Evolutionary conservation across 2,888 invertebrate species (phyloP), one percentile per base, ranked within the genome.

Genomic region (Drosophila buzzatii): DNA sequence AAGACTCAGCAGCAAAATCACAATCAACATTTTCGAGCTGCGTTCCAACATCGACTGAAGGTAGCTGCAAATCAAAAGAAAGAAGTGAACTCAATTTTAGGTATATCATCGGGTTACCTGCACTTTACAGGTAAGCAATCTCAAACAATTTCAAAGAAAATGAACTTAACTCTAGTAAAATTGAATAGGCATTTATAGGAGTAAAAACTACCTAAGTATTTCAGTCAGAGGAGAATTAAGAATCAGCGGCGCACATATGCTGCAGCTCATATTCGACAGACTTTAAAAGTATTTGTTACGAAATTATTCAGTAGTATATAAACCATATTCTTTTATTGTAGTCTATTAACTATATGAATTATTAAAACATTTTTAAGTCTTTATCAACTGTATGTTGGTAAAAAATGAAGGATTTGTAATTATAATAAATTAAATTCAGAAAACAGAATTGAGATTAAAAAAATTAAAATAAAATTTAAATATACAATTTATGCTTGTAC

Each of bases 21-120:
- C 37, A 23, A 72, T 45, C 80, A 72, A 82, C 86, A 84, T 83
- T 42, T 64, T 82, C 57, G 52, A 23, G 33, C 47, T 52, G 35
- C 51, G 56, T 20, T 18, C 63, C 49, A 47, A 49, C 57, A 49
- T 16, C 31, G 57, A 83, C 85, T 78, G 81, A 68, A 16, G 57
- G 16, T 20, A 35, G 44, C 57, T 55, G 2, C n/a, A 33, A 57
- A 57, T n/a, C 1, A 18, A 23, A 31, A 9, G 18, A 3, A 47
- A 45, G 20, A 64, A n/a, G 55, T 60, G 27, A 42, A 55, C 60
- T 53, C 39, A 63, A 57, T 51, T 33, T 51, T 20, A 6, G 33
- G 20, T 35, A 18, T 16, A 14, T 20, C 4, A 16, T 52, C 16
- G 14, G 37, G 18, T 16, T 49, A 68, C 60, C 68, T 60, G 70